Evolutionary conservation across 1,140 invertebrate genomes (phyloP).

Genomic region (Drosophila athabasca): DNA sequence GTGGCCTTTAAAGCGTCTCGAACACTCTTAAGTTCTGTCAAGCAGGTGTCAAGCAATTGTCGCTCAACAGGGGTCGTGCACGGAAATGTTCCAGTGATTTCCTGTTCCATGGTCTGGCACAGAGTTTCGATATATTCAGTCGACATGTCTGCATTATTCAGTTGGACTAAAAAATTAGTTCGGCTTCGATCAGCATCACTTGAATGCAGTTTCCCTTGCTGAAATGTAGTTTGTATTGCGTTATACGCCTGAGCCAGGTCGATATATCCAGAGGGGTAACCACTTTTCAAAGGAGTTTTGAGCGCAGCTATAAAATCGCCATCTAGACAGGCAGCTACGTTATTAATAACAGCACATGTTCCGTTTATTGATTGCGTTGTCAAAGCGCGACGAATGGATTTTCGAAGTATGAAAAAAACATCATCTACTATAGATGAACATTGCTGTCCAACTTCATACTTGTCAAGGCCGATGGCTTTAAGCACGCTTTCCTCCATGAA

Average conservation of each 20-base stretch:
- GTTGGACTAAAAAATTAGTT: conserved; percentile 86
- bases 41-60: conserved; percentile 90
- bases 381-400: conserved; percentile 95
- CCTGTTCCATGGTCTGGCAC: conserved; percentile 88
- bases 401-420: conserved; percentile 98
- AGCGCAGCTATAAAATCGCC: conserved; percentile 92
- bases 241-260: conserved; percentile 92
- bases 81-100: conserved; percentile 87
- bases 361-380: conserved; percentile 96
- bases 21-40: conserved; percentile 86
- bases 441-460: conserved; percentile 87
- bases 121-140: conserved; percentile 95
- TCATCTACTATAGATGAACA: conserved; percentile 98
- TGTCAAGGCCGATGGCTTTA: conserved; percentile 96
- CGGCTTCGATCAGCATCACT: conserved; percentile 91
- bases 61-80: conserved; percentile 87
- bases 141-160: conserved; percentile 97
- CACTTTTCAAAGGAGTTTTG: conserved; percentile 89
- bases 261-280: conserved; percentile 94
- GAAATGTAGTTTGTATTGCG: conserved; percentile 91
- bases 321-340: conserved; percentile 94
- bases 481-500: conserved; percentile 98
- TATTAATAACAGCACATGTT: conserved; percentile 98
- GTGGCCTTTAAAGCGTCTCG: conserved; percentile 90
- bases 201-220: conserved; percentile 92